Percentiles rank a stretch among this genome's conserved stretches.
These are phyloP conservation scores for Amphipoea oculea DNA, from an alignment of 2,888 invertebrate species.

Conservation along the genomic window DNA sequence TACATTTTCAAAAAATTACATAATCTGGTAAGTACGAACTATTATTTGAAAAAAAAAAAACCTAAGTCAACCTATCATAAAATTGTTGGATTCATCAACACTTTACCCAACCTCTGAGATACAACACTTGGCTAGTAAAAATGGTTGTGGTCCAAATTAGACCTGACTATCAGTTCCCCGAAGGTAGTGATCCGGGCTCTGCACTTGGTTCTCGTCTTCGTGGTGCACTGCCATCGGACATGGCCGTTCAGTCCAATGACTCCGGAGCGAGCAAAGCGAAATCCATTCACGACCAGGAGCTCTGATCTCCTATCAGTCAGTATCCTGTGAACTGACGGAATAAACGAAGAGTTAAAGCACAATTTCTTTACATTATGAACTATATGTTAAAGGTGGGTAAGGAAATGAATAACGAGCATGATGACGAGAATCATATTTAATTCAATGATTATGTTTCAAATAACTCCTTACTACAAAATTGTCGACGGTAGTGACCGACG, in stretches of 20 bases:
- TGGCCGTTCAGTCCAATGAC: slow-evolving; percentile 56
- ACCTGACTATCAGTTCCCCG: slow-evolving; percentile 41
- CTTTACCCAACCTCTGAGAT: too few relatives aligned
- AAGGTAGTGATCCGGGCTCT: slow-evolving; percentile 68
- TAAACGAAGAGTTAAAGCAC: slow-evolving; percentile 12
- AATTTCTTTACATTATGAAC: background rate
- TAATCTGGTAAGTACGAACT: background rate
- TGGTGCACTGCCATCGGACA: slow-evolving; percentile 72
- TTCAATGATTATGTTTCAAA: slow-evolving; percentile 60
- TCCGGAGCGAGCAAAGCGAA: slow-evolving; percentile 67
- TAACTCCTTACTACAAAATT: slow-evolving; percentile 56
- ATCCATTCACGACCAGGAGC: slow-evolving; percentile 56
- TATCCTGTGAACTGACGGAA: slow-evolving; percentile 48
- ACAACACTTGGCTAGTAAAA: slow-evolving; percentile 14
- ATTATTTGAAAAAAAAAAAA: background rate
- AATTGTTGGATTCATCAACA: slow-evolving; percentile 3
- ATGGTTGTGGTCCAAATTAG: slow-evolving; percentile 58
- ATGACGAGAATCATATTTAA: slow-evolving; percentile 13
- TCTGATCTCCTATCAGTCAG: slow-evolving; percentile 48
- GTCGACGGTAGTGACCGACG: slow-evolving; percentile 66
- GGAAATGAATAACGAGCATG: background rate
- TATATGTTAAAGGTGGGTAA: background rate
- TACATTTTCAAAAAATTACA: background rate
- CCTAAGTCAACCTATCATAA: background rate
- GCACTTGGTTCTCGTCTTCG: slow-evolving; percentile 68